Evolutionary conservation across 92 coral and sea anemone species (phyloP), one percentile per base, ranked within the genome.

Genomic region (Zoanthus sansibaricus): DNA sequence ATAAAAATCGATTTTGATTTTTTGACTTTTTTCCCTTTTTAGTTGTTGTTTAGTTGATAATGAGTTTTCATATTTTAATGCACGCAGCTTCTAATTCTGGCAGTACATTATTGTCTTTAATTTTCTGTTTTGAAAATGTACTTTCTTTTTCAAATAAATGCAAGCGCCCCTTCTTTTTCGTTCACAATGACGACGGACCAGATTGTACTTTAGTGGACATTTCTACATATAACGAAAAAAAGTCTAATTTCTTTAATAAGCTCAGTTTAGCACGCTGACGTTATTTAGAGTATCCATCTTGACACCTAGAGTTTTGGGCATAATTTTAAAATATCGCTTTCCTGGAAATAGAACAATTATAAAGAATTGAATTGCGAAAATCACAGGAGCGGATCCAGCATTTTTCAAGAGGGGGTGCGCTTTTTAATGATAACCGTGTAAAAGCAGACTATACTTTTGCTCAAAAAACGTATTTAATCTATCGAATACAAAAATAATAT

Each of bases 101-200:
- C 42, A 72, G 58, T 52, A 33, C 55, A 31, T 86, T 21, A 51
- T 80, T 85, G 25, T 25, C 25, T 25, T 25, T 25, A 25, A 25
- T 13, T 18, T 62, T 75, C 89, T 78, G 3, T 71, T 68, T 32
- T 47, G 71, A 71, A 32, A 76, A 7, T 66, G 17, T 64, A 87
- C 56, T 9, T 75, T 42, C 44, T 83, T 51, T 42, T 88, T 71
- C 20, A 91, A 21, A 15, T 91, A 91, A 25, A 91, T 64, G 66
- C 83, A 62, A 31, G 88, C 89, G 11, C 90, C 93, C 17, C 93
- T 90, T 12, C 90, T 84, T 17, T 6, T 72, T 45, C 87, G 84
- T 33, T 78, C 79, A 47, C 90, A 83, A 74, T 90, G 84, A 8
- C 71, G 44, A 10, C 90, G 83, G 49, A 90, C 51, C 42, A 86